A percentile compares a stretch with the other conserved stretches of the same genome.
phyloP scores from a whole-genome alignment of 2,113 vertebrate species.

The Circaetus gallicus region DNA sequence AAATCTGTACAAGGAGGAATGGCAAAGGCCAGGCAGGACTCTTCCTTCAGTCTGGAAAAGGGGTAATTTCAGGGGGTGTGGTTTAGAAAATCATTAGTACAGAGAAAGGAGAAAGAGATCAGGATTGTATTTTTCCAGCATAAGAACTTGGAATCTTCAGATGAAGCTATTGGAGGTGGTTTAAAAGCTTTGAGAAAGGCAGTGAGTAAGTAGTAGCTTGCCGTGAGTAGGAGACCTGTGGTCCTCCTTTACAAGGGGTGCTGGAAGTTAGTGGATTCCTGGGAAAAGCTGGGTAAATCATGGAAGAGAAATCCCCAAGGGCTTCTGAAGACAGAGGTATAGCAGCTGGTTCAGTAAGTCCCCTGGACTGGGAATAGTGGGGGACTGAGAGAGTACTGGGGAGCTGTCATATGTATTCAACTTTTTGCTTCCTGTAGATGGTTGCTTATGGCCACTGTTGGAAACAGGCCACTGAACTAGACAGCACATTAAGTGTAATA shows the following conservation, averaged over 20 bases:
- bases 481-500: not conserved
- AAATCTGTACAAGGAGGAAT: not conserved
- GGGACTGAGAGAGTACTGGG: not conserved
- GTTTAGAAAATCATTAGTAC: not conserved
- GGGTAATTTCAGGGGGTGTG: not conserved
- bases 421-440: not conserved
- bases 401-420: fast-evolving
- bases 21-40: not conserved
- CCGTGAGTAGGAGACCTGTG: not conserved
- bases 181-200: not conserved
- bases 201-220: not conserved
- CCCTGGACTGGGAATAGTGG: not conserved
- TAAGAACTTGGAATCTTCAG: not conserved
- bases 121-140: not conserved
- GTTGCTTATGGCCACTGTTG: not conserved
- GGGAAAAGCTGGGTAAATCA: not conserved
- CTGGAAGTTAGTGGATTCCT: not conserved
- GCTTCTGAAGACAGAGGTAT: not conserved
- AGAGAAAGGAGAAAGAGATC: not conserved
- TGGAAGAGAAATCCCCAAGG: not conserved
- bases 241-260: not conserved
- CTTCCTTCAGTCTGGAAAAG: not conserved
- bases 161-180: not conserved
- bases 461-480: not conserved
- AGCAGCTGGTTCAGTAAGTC: not conserved